Evolutionary conservation across 2,113 vertebrate species (phyloP).

Genomic region (Oxygymnocypris stewartii): DNA sequence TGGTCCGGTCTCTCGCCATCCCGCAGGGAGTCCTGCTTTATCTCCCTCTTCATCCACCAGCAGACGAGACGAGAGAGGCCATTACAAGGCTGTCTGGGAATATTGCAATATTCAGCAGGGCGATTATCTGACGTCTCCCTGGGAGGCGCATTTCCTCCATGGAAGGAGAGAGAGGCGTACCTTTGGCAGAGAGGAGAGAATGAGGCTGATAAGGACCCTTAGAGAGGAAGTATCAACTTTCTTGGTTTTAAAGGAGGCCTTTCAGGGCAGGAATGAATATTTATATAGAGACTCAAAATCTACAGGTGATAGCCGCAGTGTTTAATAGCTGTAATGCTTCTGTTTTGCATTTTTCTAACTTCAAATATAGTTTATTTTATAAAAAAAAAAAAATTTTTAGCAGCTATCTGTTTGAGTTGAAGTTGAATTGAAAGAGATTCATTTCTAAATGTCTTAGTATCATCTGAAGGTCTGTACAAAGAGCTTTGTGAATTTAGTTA

Average conservation of each 20-base stretch:
- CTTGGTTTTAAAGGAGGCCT: slow-evolving; percentile 10
- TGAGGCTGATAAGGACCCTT: slow-evolving; percentile 22
- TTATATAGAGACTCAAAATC: not conserved
- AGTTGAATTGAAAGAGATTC: not conserved
- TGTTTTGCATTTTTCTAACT: not conserved
- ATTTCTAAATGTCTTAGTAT: not conserved
- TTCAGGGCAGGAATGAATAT: slow-evolving; percentile 9
- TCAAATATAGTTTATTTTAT: not conserved
- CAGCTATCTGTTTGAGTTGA: not conserved
- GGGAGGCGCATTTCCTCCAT: slow-evolving; percentile 65
- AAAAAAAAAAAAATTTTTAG: not conserved
- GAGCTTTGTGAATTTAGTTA: not conserved
- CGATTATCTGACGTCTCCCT: slow-evolving; percentile 66
- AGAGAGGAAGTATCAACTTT: slow-evolving; percentile 33
- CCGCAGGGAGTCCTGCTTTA: slow-evolving; percentile 47
- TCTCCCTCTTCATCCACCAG: slow-evolving; percentile 15
- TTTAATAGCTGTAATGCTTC: slow-evolving; percentile 7
- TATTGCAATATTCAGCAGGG: slow-evolving; percentile 71
- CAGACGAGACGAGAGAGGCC: slow-evolving; percentile 47
- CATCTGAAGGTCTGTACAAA: not conserved
- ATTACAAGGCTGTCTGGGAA: slow-evolving; percentile 68
- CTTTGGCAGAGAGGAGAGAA: slow-evolving; percentile 33
- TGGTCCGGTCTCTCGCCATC: slow-evolving; percentile 55
- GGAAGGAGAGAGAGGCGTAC: slow-evolving; percentile 62
- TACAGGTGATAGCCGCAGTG: not conserved